Conservation (phyloP, 2,797 vertebrate species). For the Periparus ater region DNA sequence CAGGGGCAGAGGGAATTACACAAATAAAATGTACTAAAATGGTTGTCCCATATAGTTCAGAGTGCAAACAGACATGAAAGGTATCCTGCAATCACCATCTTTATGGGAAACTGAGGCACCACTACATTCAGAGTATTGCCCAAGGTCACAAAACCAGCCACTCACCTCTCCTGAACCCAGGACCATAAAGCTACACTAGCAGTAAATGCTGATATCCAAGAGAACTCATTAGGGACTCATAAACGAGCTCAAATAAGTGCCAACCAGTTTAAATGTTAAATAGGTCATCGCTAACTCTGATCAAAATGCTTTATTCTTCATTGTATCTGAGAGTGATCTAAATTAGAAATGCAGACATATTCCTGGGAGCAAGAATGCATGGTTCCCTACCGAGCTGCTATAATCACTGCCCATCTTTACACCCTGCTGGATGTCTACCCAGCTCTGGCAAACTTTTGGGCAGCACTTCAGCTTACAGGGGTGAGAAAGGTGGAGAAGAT, state of each 20-base stretch:
- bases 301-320: slow-evolving; percentile 72
- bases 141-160: slow-evolving; percentile 43
- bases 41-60: not conserved
- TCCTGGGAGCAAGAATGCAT: not conserved
- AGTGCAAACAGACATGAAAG: not conserved
- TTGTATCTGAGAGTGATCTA: slow-evolving; percentile 43
- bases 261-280: slow-evolving; percentile 74
- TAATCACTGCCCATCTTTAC: not conserved
- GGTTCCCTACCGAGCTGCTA: not conserved
- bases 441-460: not conserved
- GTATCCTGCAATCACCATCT: not conserved
- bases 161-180: not conserved
- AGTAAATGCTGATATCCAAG: slow-evolving; percentile 72
- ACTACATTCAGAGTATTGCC: not conserved
- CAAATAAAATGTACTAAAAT: slow-evolving; percentile 4
- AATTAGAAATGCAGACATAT: slow-evolving; percentile 40
- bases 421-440: not conserved
- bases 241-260: slow-evolving; percentile 67
- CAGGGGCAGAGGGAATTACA: not conserved
- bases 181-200: slow-evolving; percentile 30
- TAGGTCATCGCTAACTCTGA: slow-evolving; percentile 62
- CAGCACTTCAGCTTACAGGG: not conserved
- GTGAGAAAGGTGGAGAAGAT: not conserved
- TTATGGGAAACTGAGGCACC: slow-evolving; percentile 58
- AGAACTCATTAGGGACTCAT: slow-evolving; percentile 69